Evolutionary conservation across 2,888 invertebrate genomes (phyloP), one percentile per base, ranked within the genome.

Genomic region (Podabrus alpinus): DNA sequence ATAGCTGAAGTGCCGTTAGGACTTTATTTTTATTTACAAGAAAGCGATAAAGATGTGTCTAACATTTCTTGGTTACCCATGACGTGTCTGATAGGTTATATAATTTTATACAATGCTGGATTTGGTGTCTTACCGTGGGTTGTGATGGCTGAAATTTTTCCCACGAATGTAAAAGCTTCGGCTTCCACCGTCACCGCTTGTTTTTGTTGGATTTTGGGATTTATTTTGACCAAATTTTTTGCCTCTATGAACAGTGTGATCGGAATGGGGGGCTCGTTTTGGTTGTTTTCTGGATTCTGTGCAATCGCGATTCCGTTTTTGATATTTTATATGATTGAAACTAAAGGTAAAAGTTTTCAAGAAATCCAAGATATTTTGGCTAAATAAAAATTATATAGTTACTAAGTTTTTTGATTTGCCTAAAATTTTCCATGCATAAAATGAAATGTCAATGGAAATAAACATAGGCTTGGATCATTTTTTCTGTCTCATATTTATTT

Each of bases 81-180:
- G 4, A 85, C 91, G 9, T 91, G 94, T 0, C 86, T 95, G 59
- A 89, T 94, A 1, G 80, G 93, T 11, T 95, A 92, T 87, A 93
- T 94, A 74, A 87, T 92, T 69, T 91, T 92, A 0, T 95, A 94
- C 87, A 93, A 93, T 77, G 2, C 83, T 87, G 91, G 92, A 2
- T 90, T 93, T 68, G 95, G 96, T 1, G 93, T 94, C 0, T 85
- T 95, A 60, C 93, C 94, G 0, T 95, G 95, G 95, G 93, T 94
- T 0, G 92, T 95, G 59, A 91, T 94, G 89, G 92, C 94, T 0
- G 95, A 96, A 86, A 90, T 95, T 86, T 92, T 96, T 86, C 92
- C 96, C 24, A 88, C 92, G 0, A 92, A 94, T 79, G 92, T 94
- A 1, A 94, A 94, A 86, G 91, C 93, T 0, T 88, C 91, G 17